A percentile compares a stretch with the other conserved stretches of the same genome.
phyloP scores from a whole-genome alignment of 2,888 invertebrate genomes.

The Drosophila imparisetae region DNA sequence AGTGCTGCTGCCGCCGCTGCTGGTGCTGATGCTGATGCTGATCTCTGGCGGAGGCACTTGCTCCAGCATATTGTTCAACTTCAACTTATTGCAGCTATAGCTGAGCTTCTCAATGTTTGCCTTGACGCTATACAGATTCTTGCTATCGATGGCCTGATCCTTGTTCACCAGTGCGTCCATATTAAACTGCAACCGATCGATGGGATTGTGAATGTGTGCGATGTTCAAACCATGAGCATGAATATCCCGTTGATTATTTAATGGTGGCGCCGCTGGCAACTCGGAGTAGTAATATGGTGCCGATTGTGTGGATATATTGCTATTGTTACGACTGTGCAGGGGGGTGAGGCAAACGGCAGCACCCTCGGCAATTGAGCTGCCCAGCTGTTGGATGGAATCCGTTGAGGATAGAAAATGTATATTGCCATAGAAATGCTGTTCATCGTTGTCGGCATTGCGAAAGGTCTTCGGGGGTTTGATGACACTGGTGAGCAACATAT shows the following conservation, averaged over 20 bases:
- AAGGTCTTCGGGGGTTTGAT: constrained; percentile 84
- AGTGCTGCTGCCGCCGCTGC: constrained; percentile 30
- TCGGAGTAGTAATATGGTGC: constrained; percentile 96
- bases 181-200: constrained; percentile 82
- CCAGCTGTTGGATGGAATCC: constrained; percentile 82
- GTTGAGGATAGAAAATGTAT: constrained; percentile 84
- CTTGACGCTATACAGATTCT: constrained; percentile 83
- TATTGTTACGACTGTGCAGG: constrained; percentile 88
- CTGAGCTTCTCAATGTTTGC: constrained; percentile 82
- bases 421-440: constrained; percentile 84
- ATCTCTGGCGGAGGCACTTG: constrained; percentile 37
- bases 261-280: constrained; percentile 84
- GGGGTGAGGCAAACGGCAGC: constrained; percentile 81
- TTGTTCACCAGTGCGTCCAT: constrained; percentile 89
- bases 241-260: constrained; percentile 91
- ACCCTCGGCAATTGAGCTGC: constrained; percentile 49
- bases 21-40: neutral
- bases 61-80: constrained; percentile 59
- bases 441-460: constrained; percentile 81
- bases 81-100: constrained; percentile 78
- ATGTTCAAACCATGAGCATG: constrained; percentile 80
- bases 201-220: constrained; percentile 86
- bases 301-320: constrained; percentile 87
- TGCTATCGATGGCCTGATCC: constrained; percentile 85
- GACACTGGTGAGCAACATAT: constrained; percentile 70